These are phyloP conservation scores for Semnornis frantzii DNA, from an alignment of 2,113 vertebrate species.

Conservation along the genomic window DNA sequence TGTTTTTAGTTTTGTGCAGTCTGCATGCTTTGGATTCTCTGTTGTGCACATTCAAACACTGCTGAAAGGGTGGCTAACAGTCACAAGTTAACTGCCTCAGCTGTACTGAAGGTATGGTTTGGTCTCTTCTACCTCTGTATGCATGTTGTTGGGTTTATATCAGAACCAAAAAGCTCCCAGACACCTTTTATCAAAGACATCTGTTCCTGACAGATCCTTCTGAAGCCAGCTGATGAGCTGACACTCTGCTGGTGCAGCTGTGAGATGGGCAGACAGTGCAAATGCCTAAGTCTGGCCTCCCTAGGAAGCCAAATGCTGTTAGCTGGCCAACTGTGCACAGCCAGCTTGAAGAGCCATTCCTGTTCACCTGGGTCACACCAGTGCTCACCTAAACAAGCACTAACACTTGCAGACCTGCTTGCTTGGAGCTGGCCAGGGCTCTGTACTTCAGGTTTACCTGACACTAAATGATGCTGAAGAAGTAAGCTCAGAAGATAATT, in stretches of 20 bases:
- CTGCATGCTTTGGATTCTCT: slow-evolving; percentile 58
- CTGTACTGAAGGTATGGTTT: not conserved
- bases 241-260: not conserved
- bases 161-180: not conserved
- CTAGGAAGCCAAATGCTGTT: not conserved
- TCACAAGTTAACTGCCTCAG: not conserved
- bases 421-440: not conserved
- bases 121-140: not conserved
- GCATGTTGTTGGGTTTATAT: not conserved
- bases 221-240: not conserved
- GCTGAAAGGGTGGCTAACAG: not conserved
- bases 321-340: not conserved
- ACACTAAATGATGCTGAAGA: not conserved
- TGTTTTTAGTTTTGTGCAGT: slow-evolving; percentile 29
- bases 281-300: not conserved
- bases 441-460: not conserved
- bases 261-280: not conserved
- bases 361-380: not conserved
- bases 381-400: not conserved
- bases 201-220: not conserved
- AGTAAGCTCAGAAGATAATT: not conserved
- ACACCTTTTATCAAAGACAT: not conserved
- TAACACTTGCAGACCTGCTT: not conserved
- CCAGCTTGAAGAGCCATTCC: not conserved
- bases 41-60: not conserved